Evolutionary conservation across 2,113 vertebrate species (phyloP).

Genomic region (Clarias gariepinus): DNA sequence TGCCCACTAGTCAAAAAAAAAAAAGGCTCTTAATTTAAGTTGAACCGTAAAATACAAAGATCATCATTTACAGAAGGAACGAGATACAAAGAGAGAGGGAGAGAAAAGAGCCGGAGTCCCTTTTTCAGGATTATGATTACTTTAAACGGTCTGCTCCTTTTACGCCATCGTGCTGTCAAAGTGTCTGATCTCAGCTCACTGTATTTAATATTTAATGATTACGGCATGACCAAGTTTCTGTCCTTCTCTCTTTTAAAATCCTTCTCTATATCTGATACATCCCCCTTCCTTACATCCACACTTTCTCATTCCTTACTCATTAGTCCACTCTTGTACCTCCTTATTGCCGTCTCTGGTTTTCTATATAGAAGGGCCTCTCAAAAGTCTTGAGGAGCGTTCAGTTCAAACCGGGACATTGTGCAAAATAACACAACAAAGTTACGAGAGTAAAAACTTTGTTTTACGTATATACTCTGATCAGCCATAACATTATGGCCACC

Average conservation of each 20-base stretch:
- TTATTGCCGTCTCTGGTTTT: background rate
- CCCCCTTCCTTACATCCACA: background rate
- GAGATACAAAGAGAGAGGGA: background rate
- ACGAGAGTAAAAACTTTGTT: no score
- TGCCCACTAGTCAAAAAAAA: background rate
- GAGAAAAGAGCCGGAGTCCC: background rate
- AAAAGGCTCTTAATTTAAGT: background rate
- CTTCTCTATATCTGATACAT: background rate
- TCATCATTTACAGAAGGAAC: background rate
- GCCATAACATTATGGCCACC: no score
- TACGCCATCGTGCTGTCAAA: background rate
- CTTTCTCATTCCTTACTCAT: no score
- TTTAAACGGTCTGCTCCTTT: background rate
- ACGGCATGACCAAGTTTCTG: background rate
- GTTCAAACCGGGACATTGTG: no score
- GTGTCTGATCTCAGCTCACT: conserved; percentile 25
- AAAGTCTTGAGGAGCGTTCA: no score
- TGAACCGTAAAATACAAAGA: background rate
- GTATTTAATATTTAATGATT: background rate
- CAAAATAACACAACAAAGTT: no score
- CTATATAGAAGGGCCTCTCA: no score
- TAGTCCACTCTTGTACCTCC: background rate
- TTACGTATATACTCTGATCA: no score
- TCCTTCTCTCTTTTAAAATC: background rate
- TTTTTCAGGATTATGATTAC: background rate